Conservation (phyloP, 2,888 invertebrate species). For the Zelleria hepariella region DNA sequence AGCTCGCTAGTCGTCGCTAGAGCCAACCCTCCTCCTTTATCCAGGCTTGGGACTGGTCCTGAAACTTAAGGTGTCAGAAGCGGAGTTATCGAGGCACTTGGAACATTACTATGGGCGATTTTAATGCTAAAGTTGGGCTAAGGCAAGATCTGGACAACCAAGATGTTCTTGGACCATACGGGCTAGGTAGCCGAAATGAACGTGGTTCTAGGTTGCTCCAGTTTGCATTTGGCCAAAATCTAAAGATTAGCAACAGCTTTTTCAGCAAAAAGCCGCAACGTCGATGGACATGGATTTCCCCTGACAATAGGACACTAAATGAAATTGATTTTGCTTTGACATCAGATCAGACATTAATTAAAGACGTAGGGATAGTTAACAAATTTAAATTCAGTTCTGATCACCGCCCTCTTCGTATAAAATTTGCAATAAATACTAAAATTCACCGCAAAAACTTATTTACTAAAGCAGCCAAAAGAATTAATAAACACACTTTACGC, state of each 20-base stretch:
- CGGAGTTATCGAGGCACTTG: too few species aligned
- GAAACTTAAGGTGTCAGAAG: too few species aligned
- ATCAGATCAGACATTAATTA: slow-evolving; percentile 9
- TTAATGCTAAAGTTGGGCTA: too few species aligned
- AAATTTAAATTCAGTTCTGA: slow-evolving; percentile 1
- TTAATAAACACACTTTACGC: not conserved
- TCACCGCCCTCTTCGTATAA: too few species aligned
- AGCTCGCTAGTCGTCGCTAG: too few species aligned
- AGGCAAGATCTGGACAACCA: not conserved
- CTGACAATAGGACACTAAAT: slow-evolving; percentile 7
- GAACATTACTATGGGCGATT: not conserved
- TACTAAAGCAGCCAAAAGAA: too few species aligned
- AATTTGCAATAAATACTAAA: not conserved
- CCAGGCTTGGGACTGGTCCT: too few species aligned
- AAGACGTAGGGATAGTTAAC: slow-evolving; percentile 5
- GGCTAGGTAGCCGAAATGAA: not conserved
- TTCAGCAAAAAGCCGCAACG: slow-evolving; percentile 8
- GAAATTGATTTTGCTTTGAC: slow-evolving; percentile 14
- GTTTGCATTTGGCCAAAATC: slow-evolving; percentile 9
- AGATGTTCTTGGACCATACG: not conserved
- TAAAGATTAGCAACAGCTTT: slow-evolving; percentile 10
- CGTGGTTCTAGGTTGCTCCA: slow-evolving; percentile 6
- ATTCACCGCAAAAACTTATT: not conserved
- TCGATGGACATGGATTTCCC: slow-evolving; percentile 13
- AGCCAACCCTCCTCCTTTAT: too few species aligned